Evolutionary conservation across 2,888 invertebrate species (phyloP), one percentile per base, ranked within the genome.

Genomic region (Pocota personata): DNA sequence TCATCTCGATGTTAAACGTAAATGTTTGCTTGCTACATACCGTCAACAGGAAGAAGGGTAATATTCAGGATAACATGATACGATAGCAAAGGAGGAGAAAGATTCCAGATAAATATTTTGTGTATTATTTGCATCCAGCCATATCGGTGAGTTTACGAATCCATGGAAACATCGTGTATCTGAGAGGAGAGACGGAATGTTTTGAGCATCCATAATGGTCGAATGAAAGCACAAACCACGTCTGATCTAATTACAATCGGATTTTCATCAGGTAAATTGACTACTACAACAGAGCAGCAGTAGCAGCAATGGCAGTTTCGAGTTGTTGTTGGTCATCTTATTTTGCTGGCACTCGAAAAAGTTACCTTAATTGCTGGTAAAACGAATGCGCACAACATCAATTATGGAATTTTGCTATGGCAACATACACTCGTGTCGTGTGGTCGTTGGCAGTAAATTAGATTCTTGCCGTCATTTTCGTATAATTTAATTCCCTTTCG

Each of bases 1-100:
- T 84, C 73, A 79, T 84, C 48, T 84, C 67, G 57, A 83, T 78
- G 78, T 72, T 83, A 67, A 77, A 78, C 72, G 72, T 79, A 73
- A 75, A 84, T 79, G 67, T 78, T 75, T 79, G 46, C 52, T 67
- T 62, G 52, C 60, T 40, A 27, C 14, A 67, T 50, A 67, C 27
- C n/a, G 2, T 5, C 46, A 24, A n/a, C 58, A 24, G 16, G 50
- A 40, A 58, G 30, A 46, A 67, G 66, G 62, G 37, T 71, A 48
- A 57, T 48, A 37, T 64, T 40, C n/a, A 66, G 43, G 37, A 50
- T 32, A 72, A 66, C 43, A 58, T 35, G 30, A 43, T 40, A 21
- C 21, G 19, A 35, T 7, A 12, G 50, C 19, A 10, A 14, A 5
- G 12, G 24, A 30, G 48, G 10, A 27, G 14, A 46, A 12, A 6